Base-by-base conservation (phyloP, 2,797 vertebrate genomes). In the Chromis chromis region DNA sequence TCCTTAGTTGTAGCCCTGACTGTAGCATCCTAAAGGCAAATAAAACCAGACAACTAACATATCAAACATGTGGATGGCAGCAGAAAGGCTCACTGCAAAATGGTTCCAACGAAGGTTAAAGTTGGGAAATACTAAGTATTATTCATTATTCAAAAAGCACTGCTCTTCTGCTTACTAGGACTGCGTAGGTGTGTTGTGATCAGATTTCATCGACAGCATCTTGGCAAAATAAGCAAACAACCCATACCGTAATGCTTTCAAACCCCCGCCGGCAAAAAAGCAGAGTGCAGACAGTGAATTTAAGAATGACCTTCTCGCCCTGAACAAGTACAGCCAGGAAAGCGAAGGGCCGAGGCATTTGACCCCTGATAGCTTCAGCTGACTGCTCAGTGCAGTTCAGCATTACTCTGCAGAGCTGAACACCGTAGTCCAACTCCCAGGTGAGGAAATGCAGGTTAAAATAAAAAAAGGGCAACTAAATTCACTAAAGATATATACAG, bases 241-340 rank as follows among this genome's bases (percentile, higher is more conserved):
- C 19, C 44, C 19, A 46, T 46, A 12, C 16, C 12, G 25, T 16
- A 14, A 53, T 16, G 13, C 39, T 42, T 31, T 36, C 27, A n/a
- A 65, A 60, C 40, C 27, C 16, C 48, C 33, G 33, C 33, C 8
- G 33, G 33, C 33, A 11, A 16, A 17, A 54, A 39, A 28, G 8
- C 42, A 22, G 3, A 2, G 4, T 2, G 2, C 39, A 69, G 54
- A 57, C 44, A 14, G 42, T n/a, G 16, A 61, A 70, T 44, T 55
- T 57, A 39, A 60, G 75, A 11, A 16, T 22, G 46, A 74, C 71
- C 52, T 76, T 6, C 3, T 70, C 25, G 21, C 49, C 66, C 55
- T 52, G 10, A 62, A 39, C 1, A 70, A 42, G 44, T 55, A 6
- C 36, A 57, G 55, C 5, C 27, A 46, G 42, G 42, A 49, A 46